These are phyloP conservation scores for Mustela lutreola DNA, from an alignment of 2,113 vertebrate species.

Conservation along the genomic window DNA sequence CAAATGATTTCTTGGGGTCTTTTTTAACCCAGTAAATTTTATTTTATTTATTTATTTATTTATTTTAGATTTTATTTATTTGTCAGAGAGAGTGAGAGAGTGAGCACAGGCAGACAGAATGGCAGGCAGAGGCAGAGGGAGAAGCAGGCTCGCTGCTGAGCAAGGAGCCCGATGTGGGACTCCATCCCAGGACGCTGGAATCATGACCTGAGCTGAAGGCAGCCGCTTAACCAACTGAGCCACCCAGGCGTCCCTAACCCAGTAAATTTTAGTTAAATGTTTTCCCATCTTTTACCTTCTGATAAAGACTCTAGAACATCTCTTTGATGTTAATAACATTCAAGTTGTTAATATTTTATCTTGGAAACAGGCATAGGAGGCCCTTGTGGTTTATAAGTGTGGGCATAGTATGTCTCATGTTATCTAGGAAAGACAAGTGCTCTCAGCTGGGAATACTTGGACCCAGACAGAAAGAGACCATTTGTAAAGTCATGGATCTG, in stretches of 20 bases:
- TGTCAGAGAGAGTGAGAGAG: too few relatives aligned
- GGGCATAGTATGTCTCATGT: fast-evolving
- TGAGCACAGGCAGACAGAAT: too few relatives aligned
- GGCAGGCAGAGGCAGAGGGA: too few relatives aligned
- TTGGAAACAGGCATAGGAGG: background rate
- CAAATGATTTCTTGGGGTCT: background rate
- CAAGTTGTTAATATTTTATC: background rate
- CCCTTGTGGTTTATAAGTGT: background rate
- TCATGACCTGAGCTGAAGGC: too few relatives aligned
- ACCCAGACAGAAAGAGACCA: background rate
- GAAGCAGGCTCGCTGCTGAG: too few relatives aligned
- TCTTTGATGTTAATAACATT: background rate
- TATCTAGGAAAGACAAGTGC: background rate
- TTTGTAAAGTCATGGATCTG: background rate
- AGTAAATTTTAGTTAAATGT: background rate
- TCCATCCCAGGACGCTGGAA: too few relatives aligned
- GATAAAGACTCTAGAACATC: background rate
- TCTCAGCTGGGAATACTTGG: background rate
- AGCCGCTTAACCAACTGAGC: too few relatives aligned
- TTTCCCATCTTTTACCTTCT: background rate
- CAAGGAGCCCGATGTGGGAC: too few relatives aligned
- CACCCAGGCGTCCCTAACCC: background rate
- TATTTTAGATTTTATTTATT: too few relatives aligned
- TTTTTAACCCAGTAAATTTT: background rate
- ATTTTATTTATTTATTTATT: background rate